Conservation (phyloP, 2,113 vertebrate species). For the Brachyhypopomus gauderio region DNA sequence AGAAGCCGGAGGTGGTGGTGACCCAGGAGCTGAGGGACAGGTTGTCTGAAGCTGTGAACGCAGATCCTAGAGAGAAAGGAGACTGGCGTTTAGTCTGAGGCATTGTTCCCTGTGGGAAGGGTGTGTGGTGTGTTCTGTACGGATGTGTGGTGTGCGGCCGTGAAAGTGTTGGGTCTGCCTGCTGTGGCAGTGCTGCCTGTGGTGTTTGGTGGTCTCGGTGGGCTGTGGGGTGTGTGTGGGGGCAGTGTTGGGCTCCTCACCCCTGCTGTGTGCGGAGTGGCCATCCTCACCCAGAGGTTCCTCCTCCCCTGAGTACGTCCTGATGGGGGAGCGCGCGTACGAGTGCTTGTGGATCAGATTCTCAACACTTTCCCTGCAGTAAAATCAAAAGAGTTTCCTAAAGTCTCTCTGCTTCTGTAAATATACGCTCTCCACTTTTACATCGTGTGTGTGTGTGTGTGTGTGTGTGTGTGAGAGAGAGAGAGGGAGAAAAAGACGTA, state of each 20-base stretch:
- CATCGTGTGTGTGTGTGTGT: no score
- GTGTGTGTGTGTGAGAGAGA: no score
- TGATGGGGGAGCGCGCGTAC: slow-evolving; percentile 94
- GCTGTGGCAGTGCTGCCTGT: no score
- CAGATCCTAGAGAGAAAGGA: slow-evolving; percentile 80
- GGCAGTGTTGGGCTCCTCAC: slow-evolving; percentile 68
- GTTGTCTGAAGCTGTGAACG: slow-evolving; percentile 94
- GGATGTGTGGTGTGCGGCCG: no score
- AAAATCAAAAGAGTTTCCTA: not conserved
- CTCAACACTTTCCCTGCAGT: slow-evolving; percentile 94
- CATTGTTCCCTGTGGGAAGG: no score
- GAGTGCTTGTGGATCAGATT: slow-evolving; percentile 99
- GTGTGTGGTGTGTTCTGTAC: no score
- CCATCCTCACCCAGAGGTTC: slow-evolving; percentile 88
- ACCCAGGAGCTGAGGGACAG: slow-evolving; percentile 97
- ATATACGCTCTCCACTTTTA: no score
- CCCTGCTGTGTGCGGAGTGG: slow-evolving; percentile 82
- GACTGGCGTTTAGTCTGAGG: no score
- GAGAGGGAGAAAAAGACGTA: no score
- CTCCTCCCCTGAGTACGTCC: slow-evolving; percentile 92
- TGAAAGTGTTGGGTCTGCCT: no score
- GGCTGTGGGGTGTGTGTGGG: not conserved
- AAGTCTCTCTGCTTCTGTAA: no score
- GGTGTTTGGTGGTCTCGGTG: no score
- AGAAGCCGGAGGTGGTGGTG: slow-evolving; percentile 88